Percentiles rank a stretch among this genome's conserved stretches.
Evolutionary conservation across 2,113 vertebrate genomes (phyloP).

Genomic region (human (Homo sapiens)): DNA sequence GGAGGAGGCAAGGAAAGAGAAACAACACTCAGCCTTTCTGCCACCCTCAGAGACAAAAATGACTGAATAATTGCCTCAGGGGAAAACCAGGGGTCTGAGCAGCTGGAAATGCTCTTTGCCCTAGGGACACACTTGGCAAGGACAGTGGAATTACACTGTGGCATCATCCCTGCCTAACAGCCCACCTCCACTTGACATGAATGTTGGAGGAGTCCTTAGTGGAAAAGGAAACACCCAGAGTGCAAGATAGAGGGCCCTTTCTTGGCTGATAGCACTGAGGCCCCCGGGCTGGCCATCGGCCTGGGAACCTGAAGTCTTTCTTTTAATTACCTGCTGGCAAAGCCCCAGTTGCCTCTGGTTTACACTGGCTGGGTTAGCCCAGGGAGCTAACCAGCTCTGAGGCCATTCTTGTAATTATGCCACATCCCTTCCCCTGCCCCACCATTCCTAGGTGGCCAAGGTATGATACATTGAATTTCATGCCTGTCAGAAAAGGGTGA

Average conservation of each 20-base stretch:
- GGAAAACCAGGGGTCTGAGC: not conserved
- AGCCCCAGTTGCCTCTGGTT: not conserved
- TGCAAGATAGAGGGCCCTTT: not conserved
- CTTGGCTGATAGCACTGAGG: not conserved
- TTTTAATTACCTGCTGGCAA: not conserved
- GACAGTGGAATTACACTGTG: not conserved
- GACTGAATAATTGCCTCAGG: not conserved
- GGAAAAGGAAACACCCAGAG: not conserved
- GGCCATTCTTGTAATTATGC: not conserved
- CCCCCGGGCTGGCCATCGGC: not conserved
- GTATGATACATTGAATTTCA: not conserved
- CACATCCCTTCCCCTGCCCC: not conserved
- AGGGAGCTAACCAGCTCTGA: not conserved
- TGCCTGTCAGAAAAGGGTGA: not conserved
- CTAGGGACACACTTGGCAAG: not conserved
- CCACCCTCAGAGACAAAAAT: not conserved
- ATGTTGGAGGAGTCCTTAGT: not conserved
- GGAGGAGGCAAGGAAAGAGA: not conserved
- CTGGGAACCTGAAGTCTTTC: not conserved
- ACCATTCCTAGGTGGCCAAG: not conserved
- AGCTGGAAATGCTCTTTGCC: not conserved
- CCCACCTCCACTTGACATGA: not conserved
- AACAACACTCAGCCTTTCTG: not conserved
- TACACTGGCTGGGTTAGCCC: not conserved
- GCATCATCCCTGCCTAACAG: not conserved